phyloP scores from a whole-genome alignment of 2,888 invertebrate genomes.

The Autographa pulchrina region DNA sequence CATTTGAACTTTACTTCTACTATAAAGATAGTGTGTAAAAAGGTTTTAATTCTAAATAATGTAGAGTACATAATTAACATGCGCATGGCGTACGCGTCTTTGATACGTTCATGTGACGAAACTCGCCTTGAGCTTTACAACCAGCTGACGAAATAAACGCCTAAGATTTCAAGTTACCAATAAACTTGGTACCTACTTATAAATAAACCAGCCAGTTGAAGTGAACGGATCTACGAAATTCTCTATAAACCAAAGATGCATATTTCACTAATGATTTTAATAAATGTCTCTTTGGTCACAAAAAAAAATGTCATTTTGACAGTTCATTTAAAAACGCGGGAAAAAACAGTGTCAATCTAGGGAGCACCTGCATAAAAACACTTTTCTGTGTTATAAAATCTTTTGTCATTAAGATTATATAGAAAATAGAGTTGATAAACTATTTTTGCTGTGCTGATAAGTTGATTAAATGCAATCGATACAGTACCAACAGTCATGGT shows the following conservation, averaged over 20 bases:
- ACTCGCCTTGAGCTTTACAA: constrained; percentile 73
- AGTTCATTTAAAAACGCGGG: not conserved
- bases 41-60: not conserved
- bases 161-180: constrained; percentile 36
- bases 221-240: not conserved
- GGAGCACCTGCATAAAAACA: not conserved
- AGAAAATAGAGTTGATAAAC: not conserved
- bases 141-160: constrained; percentile 67
- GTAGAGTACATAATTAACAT: not conserved
- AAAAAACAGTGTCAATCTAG: not conserved
- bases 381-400: not conserved
- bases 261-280: not conserved
- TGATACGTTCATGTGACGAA: constrained; percentile 64
- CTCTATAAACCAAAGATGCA: not conserved
- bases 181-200: constrained; percentile 8
- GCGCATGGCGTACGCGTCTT: not conserved
- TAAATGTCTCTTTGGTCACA: not conserved
- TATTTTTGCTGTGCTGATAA: not conserved
- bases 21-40: no score
- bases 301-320: not conserved
- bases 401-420: not conserved
- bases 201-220: not conserved
- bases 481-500: not conserved
- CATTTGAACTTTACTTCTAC: no score
- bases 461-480: not conserved